Evolutionary conservation across 2,797 vertebrate genomes (phyloP).

Genomic region (Brachyalestes nurse): DNA sequence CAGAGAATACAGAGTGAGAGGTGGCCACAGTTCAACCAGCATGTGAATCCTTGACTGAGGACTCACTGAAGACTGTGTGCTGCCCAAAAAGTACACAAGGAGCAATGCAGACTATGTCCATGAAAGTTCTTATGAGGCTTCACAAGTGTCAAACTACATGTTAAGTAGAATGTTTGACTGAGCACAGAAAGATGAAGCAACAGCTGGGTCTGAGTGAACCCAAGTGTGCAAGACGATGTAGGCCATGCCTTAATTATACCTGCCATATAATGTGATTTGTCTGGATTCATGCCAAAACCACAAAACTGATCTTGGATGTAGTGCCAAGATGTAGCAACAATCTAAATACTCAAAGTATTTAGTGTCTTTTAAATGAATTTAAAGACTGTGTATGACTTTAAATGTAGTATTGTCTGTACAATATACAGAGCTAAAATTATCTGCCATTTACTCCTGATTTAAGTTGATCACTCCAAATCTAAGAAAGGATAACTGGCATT

Average conservation of each 20-base stretch:
- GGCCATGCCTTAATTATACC: conserved; percentile 6
- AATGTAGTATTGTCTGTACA: conserved; percentile 19
- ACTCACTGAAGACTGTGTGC: background rate
- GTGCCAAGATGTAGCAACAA: background rate
- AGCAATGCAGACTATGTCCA: conserved; percentile 3
- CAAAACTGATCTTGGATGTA: conserved; percentile 9
- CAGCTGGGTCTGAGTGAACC: background rate
- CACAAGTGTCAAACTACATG: background rate
- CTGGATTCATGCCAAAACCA: conserved; percentile 24
- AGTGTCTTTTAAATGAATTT: conserved; percentile 15
- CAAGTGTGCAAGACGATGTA: background rate
- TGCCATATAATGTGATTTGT: conserved; percentile 29
- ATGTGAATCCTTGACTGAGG: background rate
- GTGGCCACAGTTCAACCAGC: background rate
- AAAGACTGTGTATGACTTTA: background rate
- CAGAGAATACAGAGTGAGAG: background rate
- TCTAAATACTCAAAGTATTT: conserved; percentile 28
- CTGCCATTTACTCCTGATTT: background rate
- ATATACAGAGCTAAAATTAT: conserved; percentile 23
- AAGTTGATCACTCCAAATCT: conserved; percentile 22
- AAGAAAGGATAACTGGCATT: background rate
- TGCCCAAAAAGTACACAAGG: background rate
- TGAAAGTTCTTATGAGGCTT: background rate
- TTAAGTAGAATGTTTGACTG: conserved; percentile 18
- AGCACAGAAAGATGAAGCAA: background rate